Conservation (phyloP, 2,797 vertebrate species). For the Eutrigla gurnardus region DNA sequence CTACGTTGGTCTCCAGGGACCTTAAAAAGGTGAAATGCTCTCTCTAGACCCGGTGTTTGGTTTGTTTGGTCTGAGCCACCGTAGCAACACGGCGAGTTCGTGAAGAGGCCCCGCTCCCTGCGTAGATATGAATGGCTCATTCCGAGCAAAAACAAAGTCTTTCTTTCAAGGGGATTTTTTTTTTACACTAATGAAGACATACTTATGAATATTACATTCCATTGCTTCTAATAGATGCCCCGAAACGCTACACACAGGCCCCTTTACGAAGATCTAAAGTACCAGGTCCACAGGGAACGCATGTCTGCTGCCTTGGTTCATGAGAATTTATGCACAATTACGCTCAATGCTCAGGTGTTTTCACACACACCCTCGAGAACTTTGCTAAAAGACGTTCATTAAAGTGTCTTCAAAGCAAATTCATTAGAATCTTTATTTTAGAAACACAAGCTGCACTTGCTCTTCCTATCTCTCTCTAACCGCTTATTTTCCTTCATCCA, state of each 20-base stretch:
- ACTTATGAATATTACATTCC: neutral
- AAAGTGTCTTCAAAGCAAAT: constrained; percentile 7
- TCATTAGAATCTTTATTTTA: constrained; percentile 1
- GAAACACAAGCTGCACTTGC: neutral
- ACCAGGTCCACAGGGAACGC: neutral
- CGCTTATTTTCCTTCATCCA: neutral
- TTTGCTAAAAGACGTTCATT: constrained; percentile 7
- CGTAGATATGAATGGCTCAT: no score
- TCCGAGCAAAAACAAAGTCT: neutral
- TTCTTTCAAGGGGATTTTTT: neutral
- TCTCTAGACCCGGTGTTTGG: no score
- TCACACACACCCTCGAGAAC: neutral
- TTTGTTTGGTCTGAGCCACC: no score
- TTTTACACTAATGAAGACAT: neutral
- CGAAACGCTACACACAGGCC: neutral
- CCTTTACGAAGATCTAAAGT: constrained; percentile 5
- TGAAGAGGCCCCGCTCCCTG: no score
- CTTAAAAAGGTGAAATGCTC: no score
- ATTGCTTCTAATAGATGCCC: neutral
- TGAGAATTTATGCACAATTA: neutral
- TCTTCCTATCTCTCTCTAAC: neutral
- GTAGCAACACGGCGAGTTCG: no score
- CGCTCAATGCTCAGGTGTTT: neutral
- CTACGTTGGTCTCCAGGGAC: no score
- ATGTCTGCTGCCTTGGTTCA: constrained; percentile 1